Evolutionary conservation across 2,797 vertebrate species (phyloP), one percentile per base, ranked within the genome.

Genomic region (Anabacerthia variegaticeps): DNA sequence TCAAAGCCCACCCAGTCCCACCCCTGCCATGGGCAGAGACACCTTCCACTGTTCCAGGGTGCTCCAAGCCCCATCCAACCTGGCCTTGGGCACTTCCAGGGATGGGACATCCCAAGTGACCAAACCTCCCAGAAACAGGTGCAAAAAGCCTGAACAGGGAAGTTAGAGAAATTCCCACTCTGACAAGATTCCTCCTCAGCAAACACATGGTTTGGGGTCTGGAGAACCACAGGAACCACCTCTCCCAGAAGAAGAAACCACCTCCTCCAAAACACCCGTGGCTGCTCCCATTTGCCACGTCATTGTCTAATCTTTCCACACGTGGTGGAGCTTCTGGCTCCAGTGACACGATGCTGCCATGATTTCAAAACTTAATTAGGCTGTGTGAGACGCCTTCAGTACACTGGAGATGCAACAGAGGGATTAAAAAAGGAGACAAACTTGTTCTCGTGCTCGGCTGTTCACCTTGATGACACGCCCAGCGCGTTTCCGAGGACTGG

Each of bases 211-310:
- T 41, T 14, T 17, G n/a, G 49, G 78, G 10, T 23, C 23, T 8
- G 59, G n/a, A 36, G 43, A 37, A 36, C 3, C 0, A 0, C 36
- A 9, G 32, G 24, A 2, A 20, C 4, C 6, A 1, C 1, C 28
- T n/a, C 52, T 48, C 0, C 1, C 4, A 1, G 27, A 16, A 63
- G 15, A 9, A 15, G 61, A 34, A 24, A 5, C 1, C 0, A 27
- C 7, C 6, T 44, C 7, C 20, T 20, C 49, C 18, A 4, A 3
- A 0, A 2, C 7, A 46, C 3, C 26, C 75, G 1, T 0, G 0
- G 39, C 75, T 23, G 66, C 14, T 87, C 59, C 61, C 66, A 6
- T 26, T 26, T 48, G 28, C 69, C 36, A 10, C 30, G 1, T 1
- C 3, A 2, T 1, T 12, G 1, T 8, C 59, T 49, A 4, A 14